Evolutionary conservation across 2,113 vertebrate genomes (phyloP).

Genomic region (Eonycteris spelaea): DNA sequence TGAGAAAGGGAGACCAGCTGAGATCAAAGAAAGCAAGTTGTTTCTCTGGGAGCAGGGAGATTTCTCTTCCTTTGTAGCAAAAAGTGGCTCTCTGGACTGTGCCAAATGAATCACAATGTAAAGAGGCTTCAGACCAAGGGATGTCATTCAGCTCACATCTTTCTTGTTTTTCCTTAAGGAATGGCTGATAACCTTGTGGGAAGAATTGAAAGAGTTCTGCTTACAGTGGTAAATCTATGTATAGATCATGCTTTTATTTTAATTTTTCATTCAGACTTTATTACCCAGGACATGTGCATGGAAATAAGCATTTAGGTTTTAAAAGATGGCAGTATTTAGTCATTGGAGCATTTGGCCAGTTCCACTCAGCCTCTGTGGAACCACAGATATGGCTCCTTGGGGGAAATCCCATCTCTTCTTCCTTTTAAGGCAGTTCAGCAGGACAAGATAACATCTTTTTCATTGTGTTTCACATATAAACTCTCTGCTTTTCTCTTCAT

Average conservation of each 20-base stretch:
- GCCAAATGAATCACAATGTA: not conserved
- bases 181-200: not conserved
- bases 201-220: not conserved
- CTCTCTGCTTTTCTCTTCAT: not conserved
- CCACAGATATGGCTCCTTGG: constrained; percentile 23
- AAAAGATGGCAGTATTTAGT: constrained; percentile 16
- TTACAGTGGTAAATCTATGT: not conserved
- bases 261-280: constrained; percentile 31
- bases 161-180: not conserved
- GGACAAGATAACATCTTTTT: not conserved
- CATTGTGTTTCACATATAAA: not conserved
- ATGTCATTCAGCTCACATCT: not conserved
- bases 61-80: not conserved
- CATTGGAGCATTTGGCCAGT: not conserved
- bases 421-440: not conserved
- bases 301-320: constrained; percentile 17
- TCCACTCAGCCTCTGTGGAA: constrained; percentile 41
- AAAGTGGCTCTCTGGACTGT: not conserved
- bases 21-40: not conserved
- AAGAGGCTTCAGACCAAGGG: not conserved
- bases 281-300: not conserved
- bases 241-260: constrained; percentile 21
- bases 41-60: not conserved
- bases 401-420: constrained; percentile 2
- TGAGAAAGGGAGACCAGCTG: not conserved